Evolutionary conservation across 2,113 vertebrate species (phyloP).

Genomic region (Ondatra zibethicus): DNA sequence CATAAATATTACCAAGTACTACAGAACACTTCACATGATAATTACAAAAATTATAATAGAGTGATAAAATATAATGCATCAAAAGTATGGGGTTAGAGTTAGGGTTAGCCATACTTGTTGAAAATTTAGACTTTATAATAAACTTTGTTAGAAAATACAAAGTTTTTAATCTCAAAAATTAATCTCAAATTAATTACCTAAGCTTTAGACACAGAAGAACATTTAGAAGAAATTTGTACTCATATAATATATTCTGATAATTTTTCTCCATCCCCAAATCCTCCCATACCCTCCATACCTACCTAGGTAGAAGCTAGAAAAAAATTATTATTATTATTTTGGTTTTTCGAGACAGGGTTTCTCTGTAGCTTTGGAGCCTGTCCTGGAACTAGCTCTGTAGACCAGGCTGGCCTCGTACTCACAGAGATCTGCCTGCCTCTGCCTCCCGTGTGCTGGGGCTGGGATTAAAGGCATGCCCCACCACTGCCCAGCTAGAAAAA

Average conservation of each 20-base stretch:
- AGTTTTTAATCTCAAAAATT: too few relatives aligned
- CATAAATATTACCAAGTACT: not conserved
- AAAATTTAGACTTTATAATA: not conserved
- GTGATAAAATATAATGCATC: not conserved
- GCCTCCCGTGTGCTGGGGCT: too few relatives aligned
- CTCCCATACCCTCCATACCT: not conserved
- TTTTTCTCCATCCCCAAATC: not conserved
- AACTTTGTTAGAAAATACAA: not conserved
- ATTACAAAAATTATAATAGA: not conserved
- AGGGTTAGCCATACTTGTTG: not conserved
- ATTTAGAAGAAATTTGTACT: not conserved
- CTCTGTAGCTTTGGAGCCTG: too few relatives aligned
- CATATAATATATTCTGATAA: not conserved
- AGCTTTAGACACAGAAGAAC: not conserved
- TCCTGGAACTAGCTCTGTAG: too few relatives aligned
- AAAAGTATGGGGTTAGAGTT: not conserved
- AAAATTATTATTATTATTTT: not conserved
- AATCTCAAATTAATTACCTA: not conserved
- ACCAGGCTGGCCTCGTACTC: too few relatives aligned
- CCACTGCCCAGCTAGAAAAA: too few relatives aligned
- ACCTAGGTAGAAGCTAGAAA: not conserved
- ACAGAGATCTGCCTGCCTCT: too few relatives aligned
- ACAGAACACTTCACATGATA: not conserved
- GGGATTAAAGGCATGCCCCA: too few relatives aligned
- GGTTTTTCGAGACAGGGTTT: too few relatives aligned